phyloP scores from a whole-genome alignment of 35 echinoderm and acorn worm genomes.

The Patiria miniata region DNA sequence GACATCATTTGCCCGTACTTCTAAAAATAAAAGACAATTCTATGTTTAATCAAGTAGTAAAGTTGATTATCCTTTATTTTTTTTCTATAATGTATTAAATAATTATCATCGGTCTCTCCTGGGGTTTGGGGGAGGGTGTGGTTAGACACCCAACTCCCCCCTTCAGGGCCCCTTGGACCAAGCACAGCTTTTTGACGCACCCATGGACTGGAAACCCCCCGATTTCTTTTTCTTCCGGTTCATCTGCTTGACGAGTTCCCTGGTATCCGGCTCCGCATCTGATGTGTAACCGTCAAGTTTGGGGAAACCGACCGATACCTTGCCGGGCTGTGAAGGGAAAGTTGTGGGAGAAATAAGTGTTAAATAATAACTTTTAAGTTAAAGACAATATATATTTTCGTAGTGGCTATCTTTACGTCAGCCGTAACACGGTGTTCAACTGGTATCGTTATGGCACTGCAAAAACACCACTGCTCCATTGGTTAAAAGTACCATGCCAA shows the following conservation, averaged over 20 bases:
- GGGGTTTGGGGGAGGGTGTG: too few relatives aligned
- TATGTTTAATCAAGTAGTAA: too few relatives aligned
- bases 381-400: neutral
- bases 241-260: conserved; percentile 59
- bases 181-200: conserved; percentile 36
- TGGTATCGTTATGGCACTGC: neutral
- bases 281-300: conserved; percentile 81
- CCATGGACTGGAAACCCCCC: conserved; percentile 96
- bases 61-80: too few relatives aligned
- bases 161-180: too few relatives aligned
- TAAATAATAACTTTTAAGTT: neutral
- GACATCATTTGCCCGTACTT: too few relatives aligned
- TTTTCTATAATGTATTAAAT: too few relatives aligned
- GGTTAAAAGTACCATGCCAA: neutral
- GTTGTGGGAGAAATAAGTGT: neutral
- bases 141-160: too few relatives aligned
- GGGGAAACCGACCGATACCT: conserved; percentile 70
- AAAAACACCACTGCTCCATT: neutral
- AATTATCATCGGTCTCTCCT: too few relatives aligned
- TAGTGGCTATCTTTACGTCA: too few relatives aligned
- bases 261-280: conserved; percentile 85
- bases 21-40: too few relatives aligned
- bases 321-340: neutral
- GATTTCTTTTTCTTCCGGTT: conserved; percentile 98
- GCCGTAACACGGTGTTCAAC: neutral